Base-by-base conservation (phyloP, 2,888 invertebrate genomes). In the Drosophila helvetica region DNA sequence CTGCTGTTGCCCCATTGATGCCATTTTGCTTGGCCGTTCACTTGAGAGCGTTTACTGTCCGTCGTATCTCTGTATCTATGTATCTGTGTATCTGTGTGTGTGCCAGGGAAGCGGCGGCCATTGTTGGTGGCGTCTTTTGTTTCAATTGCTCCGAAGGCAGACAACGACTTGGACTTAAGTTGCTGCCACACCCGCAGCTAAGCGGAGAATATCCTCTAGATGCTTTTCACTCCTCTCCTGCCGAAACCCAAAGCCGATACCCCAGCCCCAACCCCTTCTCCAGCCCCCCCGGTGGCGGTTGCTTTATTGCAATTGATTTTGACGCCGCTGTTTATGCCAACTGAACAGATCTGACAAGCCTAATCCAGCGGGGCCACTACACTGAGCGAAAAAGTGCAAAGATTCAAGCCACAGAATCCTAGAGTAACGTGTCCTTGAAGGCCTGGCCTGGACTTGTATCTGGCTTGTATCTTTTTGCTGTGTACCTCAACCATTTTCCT, bases 231-330 rank as follows among this genome's bases (percentile, higher is more conserved):
- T 33, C 33, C 33, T 19, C 19, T 19, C 19, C 19, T 19, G 19
- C 19, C n/a, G n/a, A n/a, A n/a, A n/a, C n/a, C n/a, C n/a, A n/a
- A n/a, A n/a, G n/a, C n/a, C n/a, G n/a, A n/a, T n/a, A n/a, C 46
- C 38, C 47, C 12, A 25, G 27, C 50, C 22, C 19, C 19, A 19
- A 2, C 1, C 19, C 19, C 2, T 19, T 19, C 47, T 17, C 25
- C 6, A 25, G n/a, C 33, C 27, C 25, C 30, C 9, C 45, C 56
- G 12, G 80, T 58, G 52, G 62, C 79, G 22, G 0, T 22, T 81
- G 79, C 67, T 90, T 90, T 90, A 90, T 89, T 89, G 87, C 90
- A 86, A 89, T 89, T 89, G 89, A 89, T 89, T 89, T 89, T 81
- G 88, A 86, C 80, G 79, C 86, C 80, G 78, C 80, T 80, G 78